Evolutionary conservation across 2,797 vertebrate genomes (phyloP), one percentile per base, ranked within the genome.

Genomic region (Tadarida brasiliensis): DNA sequence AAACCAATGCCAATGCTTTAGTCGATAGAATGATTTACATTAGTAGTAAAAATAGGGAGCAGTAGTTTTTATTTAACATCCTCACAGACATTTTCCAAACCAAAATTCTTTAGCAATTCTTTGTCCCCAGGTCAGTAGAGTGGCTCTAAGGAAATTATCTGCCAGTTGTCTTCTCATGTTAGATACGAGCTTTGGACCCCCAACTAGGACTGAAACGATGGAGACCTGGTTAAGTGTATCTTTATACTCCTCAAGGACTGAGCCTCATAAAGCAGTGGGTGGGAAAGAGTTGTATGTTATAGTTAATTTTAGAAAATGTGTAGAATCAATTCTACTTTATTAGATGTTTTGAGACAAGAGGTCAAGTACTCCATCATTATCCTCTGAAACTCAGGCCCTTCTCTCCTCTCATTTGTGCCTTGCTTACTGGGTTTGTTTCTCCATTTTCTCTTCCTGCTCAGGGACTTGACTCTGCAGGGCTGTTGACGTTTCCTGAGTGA

Each of bases 381-480:
- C 56, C 67, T 74, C 51, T 63, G 49, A 84, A 67, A 51, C 17
- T 88, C 81, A 87, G n/a, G 35, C 63, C 51, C 54, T 12, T 3
- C 39, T 24, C 17, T 67, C 68, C 5, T 19, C 39, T 14, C 65
- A 30, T 85, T 70, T 78, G 7, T 3, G 88, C 6, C 73, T 11
- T 3, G 77, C 98, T 98, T 95, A 98, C 98, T 86, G 95, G 3
- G 93, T 90, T 68, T 67, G 54, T 57, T 63, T 49, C 57, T 97
- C 92, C 74, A 81, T 17, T n/a, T 92, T 49, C 2, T 74, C 68
- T 87, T 93, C 87, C 30, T 28, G 24, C 9, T 97, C 92, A 39
- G 57, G 28, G 28, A 49, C 85, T 91, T 98, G 87, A 15, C 30
- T 95, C 90, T 96, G 56, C 56, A 81, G 83, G n/a, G 94, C 1